Conservation (phyloP, 2,888 invertebrate genomes). For the Eupelmus urozonus region DNA sequence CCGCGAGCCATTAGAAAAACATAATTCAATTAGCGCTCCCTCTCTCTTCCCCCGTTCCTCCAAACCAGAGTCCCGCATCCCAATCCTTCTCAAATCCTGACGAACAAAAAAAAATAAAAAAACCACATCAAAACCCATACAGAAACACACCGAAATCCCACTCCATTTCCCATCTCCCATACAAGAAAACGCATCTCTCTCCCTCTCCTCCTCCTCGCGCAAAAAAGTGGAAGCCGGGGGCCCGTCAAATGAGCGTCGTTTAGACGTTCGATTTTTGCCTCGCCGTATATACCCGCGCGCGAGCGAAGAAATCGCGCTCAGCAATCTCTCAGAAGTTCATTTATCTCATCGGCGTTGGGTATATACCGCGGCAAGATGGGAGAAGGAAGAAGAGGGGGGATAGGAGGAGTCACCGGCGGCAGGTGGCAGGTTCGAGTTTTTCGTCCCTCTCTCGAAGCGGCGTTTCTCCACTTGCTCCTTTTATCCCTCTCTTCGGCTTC, state of each 20-base stretch:
- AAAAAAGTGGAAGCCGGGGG: neutral
- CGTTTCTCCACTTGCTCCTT: constrained; percentile 18
- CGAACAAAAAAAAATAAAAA: neutral
- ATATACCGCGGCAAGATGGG: neutral
- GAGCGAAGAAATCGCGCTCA: constrained; percentile 54
- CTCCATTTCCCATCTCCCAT: constrained; percentile 8
- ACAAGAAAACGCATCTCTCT: constrained; percentile 15
- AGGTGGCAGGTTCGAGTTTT: constrained; percentile 59
- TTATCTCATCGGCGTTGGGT: constrained; percentile 46
- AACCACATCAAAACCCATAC: neutral
- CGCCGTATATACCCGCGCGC: neutral
- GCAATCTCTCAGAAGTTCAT: constrained; percentile 58
- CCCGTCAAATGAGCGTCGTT: constrained; percentile 42
- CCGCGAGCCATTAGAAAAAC: constrained; percentile 26
- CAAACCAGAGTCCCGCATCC: neutral
- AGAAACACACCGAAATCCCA: constrained; percentile 2
- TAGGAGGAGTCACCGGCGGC: constrained; percentile 17
- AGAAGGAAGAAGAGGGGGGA: neutral
- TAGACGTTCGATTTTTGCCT: constrained; percentile 47
- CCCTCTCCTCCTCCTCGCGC: neutral
- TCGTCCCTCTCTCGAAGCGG: constrained; percentile 21
- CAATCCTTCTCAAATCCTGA: neutral
- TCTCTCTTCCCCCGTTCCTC: neutral
- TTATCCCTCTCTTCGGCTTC: constrained; percentile 8
- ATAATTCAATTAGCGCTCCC: constrained; percentile 31